Evolutionary conservation across 2,113 vertebrate genomes (phyloP).

Genomic region (Trachemys scripta): DNA sequence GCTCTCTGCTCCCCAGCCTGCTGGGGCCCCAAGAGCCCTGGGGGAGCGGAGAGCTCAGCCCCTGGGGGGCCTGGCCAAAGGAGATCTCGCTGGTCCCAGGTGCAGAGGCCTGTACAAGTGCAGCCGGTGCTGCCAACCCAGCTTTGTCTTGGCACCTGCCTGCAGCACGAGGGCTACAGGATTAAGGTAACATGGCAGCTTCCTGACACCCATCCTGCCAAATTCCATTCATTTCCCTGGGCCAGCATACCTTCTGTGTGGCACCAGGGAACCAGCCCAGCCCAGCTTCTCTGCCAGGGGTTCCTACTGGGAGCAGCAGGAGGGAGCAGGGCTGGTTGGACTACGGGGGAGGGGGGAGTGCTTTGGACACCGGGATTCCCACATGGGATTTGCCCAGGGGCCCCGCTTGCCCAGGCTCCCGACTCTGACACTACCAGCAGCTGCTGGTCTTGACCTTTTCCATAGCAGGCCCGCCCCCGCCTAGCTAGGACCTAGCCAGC

Average conservation of each 20-base stretch:
- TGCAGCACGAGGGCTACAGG: neutral
- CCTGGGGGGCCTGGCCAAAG: neutral
- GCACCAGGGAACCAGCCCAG: neutral
- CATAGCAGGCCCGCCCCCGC: neutral
- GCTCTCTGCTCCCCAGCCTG: neutral
- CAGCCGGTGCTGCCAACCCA: no score
- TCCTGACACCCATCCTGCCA: neutral
- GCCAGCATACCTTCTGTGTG: neutral
- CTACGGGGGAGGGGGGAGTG: neutral
- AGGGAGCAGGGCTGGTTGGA: neutral
- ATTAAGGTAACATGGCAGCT: neutral
- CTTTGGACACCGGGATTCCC: neutral
- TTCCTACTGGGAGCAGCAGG: no score
- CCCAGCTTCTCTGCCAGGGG: neutral
- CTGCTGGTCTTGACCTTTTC: rapidly evolving
- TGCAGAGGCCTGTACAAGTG: neutral
- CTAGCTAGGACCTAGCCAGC: constrained; percentile 40
- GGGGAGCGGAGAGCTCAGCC: no score
- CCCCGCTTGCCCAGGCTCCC: neutral
- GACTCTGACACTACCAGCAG: rapidly evolving
- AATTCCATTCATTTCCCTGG: neutral
- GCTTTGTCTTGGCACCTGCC: neutral
- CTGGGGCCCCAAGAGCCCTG: neutral
- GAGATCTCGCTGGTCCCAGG: neutral
- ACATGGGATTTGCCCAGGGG: neutral